Evolutionary conservation across 1,140 invertebrate genomes (phyloP).

Genomic region (Contarinia nasturtii): DNA sequence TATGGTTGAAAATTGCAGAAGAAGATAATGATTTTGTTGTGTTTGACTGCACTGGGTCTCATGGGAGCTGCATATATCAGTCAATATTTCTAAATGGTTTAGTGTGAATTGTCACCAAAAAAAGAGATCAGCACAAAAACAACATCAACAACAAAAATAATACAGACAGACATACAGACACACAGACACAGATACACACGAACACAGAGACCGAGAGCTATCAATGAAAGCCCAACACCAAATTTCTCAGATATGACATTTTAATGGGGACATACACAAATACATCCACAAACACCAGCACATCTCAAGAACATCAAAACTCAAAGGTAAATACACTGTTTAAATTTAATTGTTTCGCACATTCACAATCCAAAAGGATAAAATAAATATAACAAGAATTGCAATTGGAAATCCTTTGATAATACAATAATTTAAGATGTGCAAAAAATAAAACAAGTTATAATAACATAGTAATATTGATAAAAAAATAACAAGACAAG

Average conservation of each 20-base stretch:
- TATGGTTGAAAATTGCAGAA: slow-evolving; percentile 47
- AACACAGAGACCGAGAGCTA: background rate
- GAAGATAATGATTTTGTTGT: slow-evolving; percentile 98
- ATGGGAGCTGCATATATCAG: slow-evolving; percentile 47
- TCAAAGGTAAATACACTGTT: background rate
- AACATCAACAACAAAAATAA: background rate
- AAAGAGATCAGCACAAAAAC: background rate
- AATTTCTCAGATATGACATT: background rate
- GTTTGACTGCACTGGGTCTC: slow-evolving; percentile 75
- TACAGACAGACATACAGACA: background rate
- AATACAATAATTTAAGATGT: too few relatives aligned
- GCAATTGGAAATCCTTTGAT: background rate
- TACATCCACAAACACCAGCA: background rate
- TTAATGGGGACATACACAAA: background rate
- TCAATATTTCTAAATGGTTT: background rate
- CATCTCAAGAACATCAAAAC: background rate
- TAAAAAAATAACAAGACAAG: too few relatives aligned
- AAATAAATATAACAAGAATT: background rate
- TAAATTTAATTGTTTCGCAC: too few relatives aligned
- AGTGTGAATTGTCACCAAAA: background rate
- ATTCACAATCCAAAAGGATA: background rate
- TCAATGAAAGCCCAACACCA: background rate
- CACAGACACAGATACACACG: background rate
- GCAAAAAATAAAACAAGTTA: too few relatives aligned
- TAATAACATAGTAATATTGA: too few relatives aligned